Percentiles rank a stretch among this genome's conserved stretches.
phyloP scores from a whole-genome alignment of 2,888 invertebrate genomes.

The Epiperipatus broadwayi region DNA sequence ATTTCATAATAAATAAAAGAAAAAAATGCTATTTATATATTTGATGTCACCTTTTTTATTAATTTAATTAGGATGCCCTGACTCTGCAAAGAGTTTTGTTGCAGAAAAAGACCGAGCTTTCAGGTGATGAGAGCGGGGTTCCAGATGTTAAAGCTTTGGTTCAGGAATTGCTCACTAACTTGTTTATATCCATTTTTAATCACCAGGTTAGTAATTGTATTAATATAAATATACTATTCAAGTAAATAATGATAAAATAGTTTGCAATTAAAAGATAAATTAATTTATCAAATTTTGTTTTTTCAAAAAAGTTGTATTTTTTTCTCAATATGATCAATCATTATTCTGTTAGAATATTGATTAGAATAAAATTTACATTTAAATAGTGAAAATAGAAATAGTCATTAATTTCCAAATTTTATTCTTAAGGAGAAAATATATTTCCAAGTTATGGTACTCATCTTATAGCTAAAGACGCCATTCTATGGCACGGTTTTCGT shows the following conservation, averaged over 20 bases:
- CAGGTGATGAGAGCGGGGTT: conserved; percentile 60
- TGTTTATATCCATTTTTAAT: conserved; percentile 84
- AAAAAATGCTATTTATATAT: background rate
- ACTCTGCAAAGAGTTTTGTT: conserved; percentile 73
- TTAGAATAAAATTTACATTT: too few relatives aligned
- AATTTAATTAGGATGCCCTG: conserved; percentile 68
- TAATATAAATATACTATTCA: conserved; percentile 1
- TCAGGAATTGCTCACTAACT: conserved; percentile 67
- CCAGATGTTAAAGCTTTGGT: conserved; percentile 76
- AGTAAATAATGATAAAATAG: background rate
- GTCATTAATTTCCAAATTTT: too few relatives aligned
- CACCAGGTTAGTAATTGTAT: conserved; percentile 42
- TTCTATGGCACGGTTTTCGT: too few relatives aligned
- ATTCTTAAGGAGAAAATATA: too few relatives aligned
- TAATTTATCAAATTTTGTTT: background rate
- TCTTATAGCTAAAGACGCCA: too few relatives aligned
- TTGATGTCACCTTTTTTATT: conserved; percentile 7
- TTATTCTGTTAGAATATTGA: too few relatives aligned
- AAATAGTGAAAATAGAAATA: too few relatives aligned
- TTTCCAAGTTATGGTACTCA: too few relatives aligned
- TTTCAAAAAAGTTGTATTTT: background rate
- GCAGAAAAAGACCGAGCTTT: conserved; percentile 67
- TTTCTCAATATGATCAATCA: background rate
- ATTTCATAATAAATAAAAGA: conserved; percentile 5
- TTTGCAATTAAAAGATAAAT: background rate